Evolutionary conservation across 92 coral and sea anemone genomes (phyloP).

Genomic region (Pocillopora grandis): DNA sequence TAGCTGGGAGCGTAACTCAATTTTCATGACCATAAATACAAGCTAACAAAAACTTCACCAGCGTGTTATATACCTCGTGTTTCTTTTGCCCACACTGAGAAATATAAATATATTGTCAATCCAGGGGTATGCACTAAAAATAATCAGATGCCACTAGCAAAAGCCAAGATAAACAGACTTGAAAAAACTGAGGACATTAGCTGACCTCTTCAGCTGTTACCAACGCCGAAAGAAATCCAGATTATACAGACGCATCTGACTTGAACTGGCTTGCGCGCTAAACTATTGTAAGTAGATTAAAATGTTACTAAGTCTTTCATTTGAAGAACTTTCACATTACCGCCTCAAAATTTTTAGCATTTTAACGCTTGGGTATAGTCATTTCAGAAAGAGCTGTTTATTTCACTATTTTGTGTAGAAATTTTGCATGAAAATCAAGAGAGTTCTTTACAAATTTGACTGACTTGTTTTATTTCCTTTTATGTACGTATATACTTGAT

Average conservation of each 20-base stretch:
- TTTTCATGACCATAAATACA: background rate
- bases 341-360: too few relatives aligned
- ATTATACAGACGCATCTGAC: background rate
- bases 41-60: slow-evolving; percentile 7
- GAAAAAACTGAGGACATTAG: slow-evolving; percentile 15
- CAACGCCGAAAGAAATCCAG: background rate
- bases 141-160: slow-evolving; percentile 1
- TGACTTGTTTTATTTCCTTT: background rate
- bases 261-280: too few relatives aligned
- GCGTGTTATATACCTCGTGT: slow-evolving; percentile 15
- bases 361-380: too few relatives aligned
- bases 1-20: too few relatives aligned
- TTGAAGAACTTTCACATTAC: too few relatives aligned
- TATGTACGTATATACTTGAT: background rate
- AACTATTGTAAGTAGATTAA: too few relatives aligned
- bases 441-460: background rate
- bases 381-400: background rate
- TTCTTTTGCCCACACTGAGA: slow-evolving; percentile 42
- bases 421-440: background rate
- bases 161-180: slow-evolving; percentile 40
- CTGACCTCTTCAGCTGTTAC: slow-evolving; percentile 11
- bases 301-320: too few relatives aligned
- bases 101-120: slow-evolving; percentile 24
- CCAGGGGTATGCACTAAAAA: slow-evolving; percentile 24
- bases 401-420: background rate